Evolutionary conservation across 2,113 vertebrate species (phyloP).

Genomic region (Desmodus rotundus): DNA sequence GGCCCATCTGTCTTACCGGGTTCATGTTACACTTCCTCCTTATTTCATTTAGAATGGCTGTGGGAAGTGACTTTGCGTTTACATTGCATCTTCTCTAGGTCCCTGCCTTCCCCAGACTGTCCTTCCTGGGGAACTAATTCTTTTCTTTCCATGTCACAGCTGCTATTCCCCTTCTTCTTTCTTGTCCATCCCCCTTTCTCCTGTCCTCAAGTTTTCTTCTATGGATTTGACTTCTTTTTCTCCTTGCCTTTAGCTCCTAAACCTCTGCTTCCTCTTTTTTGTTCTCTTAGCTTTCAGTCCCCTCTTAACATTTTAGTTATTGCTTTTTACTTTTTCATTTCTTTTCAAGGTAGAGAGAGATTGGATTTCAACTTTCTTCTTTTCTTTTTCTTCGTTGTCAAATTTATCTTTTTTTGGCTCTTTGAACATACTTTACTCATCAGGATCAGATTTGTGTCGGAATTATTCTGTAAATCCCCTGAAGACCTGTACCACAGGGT

Average conservation of each 20-base stretch:
- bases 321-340: not conserved
- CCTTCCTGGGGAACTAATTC: not conserved
- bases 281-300: not conserved
- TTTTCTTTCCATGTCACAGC: not conserved
- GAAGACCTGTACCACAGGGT: not conserved
- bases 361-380: not conserved
- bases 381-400: not conserved
- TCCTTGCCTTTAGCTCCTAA: not conserved
- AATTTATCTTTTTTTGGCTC: not conserved
- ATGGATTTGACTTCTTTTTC: not conserved
- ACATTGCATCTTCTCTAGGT: not conserved
- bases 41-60: not conserved
- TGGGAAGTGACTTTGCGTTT: not conserved
- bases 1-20: not conserved
- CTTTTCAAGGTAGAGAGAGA: not conserved
- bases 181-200: not conserved
- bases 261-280: not conserved
- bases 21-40: not conserved
- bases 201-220: not conserved
- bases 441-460: not conserved
- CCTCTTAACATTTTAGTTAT: not conserved
- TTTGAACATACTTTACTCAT: not conserved
- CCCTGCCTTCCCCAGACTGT: not conserved
- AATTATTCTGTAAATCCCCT: not conserved
- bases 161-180: rapidly evolving